Evolutionary conservation across 2,888 invertebrate genomes (phyloP).

Genomic region (Ceratothoa steindachneri): DNA sequence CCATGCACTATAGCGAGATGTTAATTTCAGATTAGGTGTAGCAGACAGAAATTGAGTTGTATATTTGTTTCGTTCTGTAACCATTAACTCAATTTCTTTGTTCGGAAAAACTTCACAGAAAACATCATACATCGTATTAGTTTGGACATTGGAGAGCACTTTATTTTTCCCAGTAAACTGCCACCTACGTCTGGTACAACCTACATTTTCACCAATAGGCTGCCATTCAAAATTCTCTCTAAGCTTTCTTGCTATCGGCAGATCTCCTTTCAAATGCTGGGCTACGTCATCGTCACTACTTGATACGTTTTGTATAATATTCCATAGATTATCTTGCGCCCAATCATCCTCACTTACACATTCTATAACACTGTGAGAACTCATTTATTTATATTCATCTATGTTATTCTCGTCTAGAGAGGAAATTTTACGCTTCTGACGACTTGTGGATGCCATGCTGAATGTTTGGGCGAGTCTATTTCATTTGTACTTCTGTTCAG

Average conservation of each 20-base stretch:
- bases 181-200: background rate
- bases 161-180: background rate
- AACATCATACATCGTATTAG: background rate
- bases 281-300: background rate
- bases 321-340: background rate
- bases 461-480: no score
- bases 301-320: background rate
- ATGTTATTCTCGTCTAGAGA: background rate
- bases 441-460: background rate
- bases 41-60: background rate
- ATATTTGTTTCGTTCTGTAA: background rate
- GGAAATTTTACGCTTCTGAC: background rate
- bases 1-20: background rate
- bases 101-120: background rate
- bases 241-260: background rate
- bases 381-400: background rate
- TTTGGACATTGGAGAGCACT: background rate
- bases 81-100: conserved; percentile 7
- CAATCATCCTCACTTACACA: background rate
- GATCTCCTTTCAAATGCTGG: background rate
- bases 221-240: background rate
- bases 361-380: background rate
- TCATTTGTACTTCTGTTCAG: no score
- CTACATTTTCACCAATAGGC: background rate
- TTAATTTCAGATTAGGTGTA: background rate